A percentile compares a stretch with the other conserved stretches of the same genome.
These are phyloP conservation scores for Drosophila recens DNA, from an alignment of 2,888 invertebrate species.

Conservation along the genomic window DNA sequence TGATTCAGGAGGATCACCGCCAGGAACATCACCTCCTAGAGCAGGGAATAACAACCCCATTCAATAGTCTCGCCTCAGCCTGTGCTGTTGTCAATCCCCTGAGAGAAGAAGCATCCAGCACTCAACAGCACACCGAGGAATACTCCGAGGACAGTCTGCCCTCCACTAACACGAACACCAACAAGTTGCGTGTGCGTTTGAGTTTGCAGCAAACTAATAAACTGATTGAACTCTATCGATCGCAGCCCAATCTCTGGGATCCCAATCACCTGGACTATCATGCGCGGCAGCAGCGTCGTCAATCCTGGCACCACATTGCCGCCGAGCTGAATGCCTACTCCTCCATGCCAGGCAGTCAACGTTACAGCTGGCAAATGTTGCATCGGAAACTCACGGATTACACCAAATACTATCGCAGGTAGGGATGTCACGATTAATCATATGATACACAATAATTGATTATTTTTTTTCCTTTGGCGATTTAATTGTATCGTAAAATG, in stretches of 20 bases:
- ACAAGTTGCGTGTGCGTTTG: conserved; percentile 54
- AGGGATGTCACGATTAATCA: too few relatives aligned
- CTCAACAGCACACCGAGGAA: neutral
- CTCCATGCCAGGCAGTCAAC: conserved; percentile 12
- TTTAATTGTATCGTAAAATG: too few relatives aligned
- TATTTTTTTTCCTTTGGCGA: too few relatives aligned
- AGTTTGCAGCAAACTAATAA: conserved; percentile 61
- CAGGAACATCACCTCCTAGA: neutral
- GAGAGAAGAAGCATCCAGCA: neutral
- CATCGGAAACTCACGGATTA: conserved; percentile 80
- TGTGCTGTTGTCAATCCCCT: conserved; percentile 13
- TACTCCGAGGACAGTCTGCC: conserved; percentile 16
- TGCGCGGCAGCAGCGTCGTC: conserved; percentile 62
- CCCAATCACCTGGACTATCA: conserved; percentile 77
- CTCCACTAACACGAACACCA: neutral
- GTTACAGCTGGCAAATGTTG: conserved; percentile 69
- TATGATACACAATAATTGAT: too few relatives aligned
- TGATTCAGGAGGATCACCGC: neutral
- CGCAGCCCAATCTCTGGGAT: conserved; percentile 75
- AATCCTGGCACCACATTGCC: conserved; percentile 73
- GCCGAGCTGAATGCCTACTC: conserved; percentile 55
- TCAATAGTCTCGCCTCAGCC: conserved; percentile 31
- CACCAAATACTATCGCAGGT: conserved; percentile 75
- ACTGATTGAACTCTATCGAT: conserved; percentile 69
- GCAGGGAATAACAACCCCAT: neutral